Percentiles rank a stretch among this genome's conserved stretches.
Evolutionary conservation across 2,113 vertebrate species (phyloP).

Genomic region (Acrocephalus arundinaceus): DNA sequence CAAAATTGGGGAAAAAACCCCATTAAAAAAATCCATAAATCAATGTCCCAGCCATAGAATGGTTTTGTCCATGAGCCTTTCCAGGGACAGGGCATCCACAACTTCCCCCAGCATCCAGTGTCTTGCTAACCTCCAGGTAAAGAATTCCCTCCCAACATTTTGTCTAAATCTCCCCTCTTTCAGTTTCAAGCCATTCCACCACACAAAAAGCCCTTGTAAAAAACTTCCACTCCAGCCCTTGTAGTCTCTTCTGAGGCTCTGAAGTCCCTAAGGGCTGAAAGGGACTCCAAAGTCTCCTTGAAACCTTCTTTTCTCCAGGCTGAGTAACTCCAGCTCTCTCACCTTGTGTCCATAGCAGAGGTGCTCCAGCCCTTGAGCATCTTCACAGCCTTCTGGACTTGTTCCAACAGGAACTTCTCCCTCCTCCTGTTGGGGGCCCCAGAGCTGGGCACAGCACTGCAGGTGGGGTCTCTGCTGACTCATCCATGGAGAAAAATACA

Average conservation of each 20-base stretch:
- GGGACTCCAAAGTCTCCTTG: neutral
- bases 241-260: neutral
- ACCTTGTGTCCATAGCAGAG: neutral
- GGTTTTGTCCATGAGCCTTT: neutral
- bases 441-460: neutral
- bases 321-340: neutral
- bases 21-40: neutral
- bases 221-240: neutral
- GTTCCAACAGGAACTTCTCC: neutral
- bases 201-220: neutral
- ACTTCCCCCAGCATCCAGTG: neutral
- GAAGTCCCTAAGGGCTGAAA: neutral
- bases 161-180: neutral
- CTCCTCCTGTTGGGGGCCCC: neutral
- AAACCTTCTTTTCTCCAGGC: neutral
- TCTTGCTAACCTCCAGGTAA: neutral
- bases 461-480: neutral
- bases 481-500: neutral
- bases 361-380: neutral
- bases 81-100: too few relatives aligned
- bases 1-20: fast-evolving
- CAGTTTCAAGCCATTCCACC: neutral
- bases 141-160: neutral
- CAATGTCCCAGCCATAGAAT: neutral
- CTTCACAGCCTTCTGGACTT: neutral